phyloP scores from a whole-genome alignment of 2,888 invertebrate species.

The Periphyllus acericola region DNA sequence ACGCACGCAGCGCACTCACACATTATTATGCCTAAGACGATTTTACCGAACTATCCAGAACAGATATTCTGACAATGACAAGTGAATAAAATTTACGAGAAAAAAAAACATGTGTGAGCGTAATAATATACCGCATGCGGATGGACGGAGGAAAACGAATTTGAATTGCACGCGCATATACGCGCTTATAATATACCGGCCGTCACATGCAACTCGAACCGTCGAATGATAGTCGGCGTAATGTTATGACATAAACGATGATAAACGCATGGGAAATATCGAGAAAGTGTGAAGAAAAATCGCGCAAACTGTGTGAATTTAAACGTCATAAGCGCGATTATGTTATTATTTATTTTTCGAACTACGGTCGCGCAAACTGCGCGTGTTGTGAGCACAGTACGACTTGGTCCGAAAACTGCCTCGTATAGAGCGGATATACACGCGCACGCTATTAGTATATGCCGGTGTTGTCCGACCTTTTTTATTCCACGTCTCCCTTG shows the following conservation, averaged over 20 bases:
- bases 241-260: too few species aligned
- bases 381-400: too few species aligned
- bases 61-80: constrained; percentile 38
- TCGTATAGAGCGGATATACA: too few species aligned
- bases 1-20: not conserved
- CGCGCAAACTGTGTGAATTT: not conserved
- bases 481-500: too few species aligned
- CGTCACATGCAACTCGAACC: constrained; percentile 1
- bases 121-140: not conserved
- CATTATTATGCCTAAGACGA: not conserved
- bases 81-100: not conserved
- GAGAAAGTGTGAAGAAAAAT: too few species aligned
- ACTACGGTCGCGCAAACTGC: too few species aligned
- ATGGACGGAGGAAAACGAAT: not conserved
- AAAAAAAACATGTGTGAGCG: not conserved
- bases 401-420: too few species aligned
- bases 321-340: not conserved
- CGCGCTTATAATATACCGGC: not conserved
- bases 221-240: too few species aligned
- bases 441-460: too few species aligned
- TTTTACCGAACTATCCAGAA: not conserved
- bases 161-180: not conserved
- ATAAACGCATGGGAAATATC: not conserved
- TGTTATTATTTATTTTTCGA: not conserved
- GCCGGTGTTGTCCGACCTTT: too few species aligned